Evolutionary conservation across 1,140 invertebrate species (phyloP).

Genomic region (Mercenaria mercenaria): DNA sequence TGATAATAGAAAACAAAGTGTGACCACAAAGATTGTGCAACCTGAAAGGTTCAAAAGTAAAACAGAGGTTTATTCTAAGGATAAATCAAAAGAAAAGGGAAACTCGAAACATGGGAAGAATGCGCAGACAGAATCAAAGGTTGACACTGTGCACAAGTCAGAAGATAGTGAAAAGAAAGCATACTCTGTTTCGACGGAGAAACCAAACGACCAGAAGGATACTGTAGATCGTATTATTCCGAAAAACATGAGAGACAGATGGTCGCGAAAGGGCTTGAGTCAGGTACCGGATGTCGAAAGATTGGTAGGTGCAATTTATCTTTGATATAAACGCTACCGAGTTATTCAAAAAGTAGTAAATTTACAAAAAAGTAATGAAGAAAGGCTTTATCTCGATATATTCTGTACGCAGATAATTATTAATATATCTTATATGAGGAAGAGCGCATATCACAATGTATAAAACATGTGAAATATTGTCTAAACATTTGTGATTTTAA

Average conservation of each 20-base stretch:
- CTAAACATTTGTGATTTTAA: no score
- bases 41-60: not conserved
- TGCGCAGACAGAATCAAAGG: no score
- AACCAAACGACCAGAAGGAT: not conserved
- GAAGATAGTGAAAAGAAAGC: no score
- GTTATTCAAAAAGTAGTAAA: not conserved
- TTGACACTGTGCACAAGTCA: no score
- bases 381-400: no score
- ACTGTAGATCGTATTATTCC: not conserved
- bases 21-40: not conserved
- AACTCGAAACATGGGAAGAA: no score
- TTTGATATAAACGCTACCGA: not conserved
- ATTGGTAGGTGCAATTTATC: conserved; percentile 33
- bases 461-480: no score
- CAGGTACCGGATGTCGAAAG: conserved; percentile 22
- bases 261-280: conserved; percentile 22
- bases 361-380: not conserved
- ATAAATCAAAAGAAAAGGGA: no score
- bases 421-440: no score
- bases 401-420: no score
- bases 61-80: not conserved
- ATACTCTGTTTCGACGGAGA: not conserved
- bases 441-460: no score
- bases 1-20: not conserved
- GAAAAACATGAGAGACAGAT: not conserved